A percentile compares a stretch with the other conserved stretches of the same genome.
Conservation (phyloP, 92 coral and sea anemone genomes). For the Epizoanthus rinbou region DNA sequence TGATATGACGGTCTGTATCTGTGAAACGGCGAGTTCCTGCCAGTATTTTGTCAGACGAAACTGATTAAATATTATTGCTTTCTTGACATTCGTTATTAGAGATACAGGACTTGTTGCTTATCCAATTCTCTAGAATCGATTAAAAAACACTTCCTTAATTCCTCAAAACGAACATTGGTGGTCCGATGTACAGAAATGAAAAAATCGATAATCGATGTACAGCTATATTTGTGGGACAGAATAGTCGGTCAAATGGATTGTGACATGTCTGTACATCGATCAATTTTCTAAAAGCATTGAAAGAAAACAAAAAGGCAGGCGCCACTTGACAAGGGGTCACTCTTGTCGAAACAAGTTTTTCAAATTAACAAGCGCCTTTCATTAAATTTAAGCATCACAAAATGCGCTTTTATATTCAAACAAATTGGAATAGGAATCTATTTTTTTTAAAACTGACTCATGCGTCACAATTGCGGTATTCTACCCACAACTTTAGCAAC, state of each 20-base stretch:
- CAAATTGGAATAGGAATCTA: background rate
- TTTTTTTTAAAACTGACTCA: too few species aligned
- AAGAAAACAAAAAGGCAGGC: background rate
- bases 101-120: background rate
- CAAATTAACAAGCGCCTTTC: background rate
- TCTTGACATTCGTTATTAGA: background rate
- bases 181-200: background rate
- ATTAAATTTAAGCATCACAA: background rate
- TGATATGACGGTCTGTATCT: background rate
- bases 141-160: background rate
- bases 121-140: background rate
- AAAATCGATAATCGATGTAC: background rate
- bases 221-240: too few species aligned
- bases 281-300: background rate
- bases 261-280: background rate
- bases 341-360: constrained; percentile 19
- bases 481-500: background rate
- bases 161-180: background rate
- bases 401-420: background rate
- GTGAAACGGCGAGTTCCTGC: background rate
- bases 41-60: background rate
- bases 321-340: constrained; percentile 10
- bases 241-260: background rate
- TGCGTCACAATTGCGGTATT: too few species aligned
- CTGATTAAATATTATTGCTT: background rate